Evolutionary conservation across 2,113 vertebrate genomes (phyloP), one percentile per base, ranked within the genome.

Genomic region (Xiphophorus couchianus): DNA sequence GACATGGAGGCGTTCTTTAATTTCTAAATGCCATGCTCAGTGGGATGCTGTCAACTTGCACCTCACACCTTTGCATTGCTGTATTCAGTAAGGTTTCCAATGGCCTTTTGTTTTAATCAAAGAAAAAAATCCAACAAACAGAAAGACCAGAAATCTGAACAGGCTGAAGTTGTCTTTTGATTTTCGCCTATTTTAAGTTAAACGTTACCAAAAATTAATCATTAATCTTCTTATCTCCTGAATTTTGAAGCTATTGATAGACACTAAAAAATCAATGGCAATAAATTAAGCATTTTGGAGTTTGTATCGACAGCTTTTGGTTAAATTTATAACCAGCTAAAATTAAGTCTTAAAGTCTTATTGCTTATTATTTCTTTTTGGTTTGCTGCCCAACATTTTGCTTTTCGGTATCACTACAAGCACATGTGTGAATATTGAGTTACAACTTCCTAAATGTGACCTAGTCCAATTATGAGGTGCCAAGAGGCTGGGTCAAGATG

Each of bases 91-190:
- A 66, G 29, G 15, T 64, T 69, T 62, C 27, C n/a, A n/a, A 5
- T 78, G 29, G 22, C 61, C 66, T 69, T 73, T 10, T 48, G 25
- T 68, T 77, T n/a, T 33, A 30, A 70, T 70, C 35, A 80, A 66
- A 61, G 13, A n/a, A 74, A 29, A 33, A 37, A 37, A 37, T 39
- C 30, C 17, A 25, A 29, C 27, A 76, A 58, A 58, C 35, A 27
- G 58, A 37, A 51, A 31, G n/a, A 54, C 17, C 5, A 39, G 44
- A 64, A 31, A 64, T 74, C 71, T 29, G 64, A 73, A 22, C 61
- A 66, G 19, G 39, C 35, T 27, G 48, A 51, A 51, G 48, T 51
- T 51, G 5, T 51, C 2, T 51, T 19, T 51, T 51, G 1, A 51
- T 22, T 22, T 22, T 19, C 1, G 0, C 14, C 48, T 51, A 51